Percentiles rank a stretch among this genome's conserved stretches.
Evolutionary conservation across 2,113 vertebrate species (phyloP).

Genomic region (Caretta caretta): DNA sequence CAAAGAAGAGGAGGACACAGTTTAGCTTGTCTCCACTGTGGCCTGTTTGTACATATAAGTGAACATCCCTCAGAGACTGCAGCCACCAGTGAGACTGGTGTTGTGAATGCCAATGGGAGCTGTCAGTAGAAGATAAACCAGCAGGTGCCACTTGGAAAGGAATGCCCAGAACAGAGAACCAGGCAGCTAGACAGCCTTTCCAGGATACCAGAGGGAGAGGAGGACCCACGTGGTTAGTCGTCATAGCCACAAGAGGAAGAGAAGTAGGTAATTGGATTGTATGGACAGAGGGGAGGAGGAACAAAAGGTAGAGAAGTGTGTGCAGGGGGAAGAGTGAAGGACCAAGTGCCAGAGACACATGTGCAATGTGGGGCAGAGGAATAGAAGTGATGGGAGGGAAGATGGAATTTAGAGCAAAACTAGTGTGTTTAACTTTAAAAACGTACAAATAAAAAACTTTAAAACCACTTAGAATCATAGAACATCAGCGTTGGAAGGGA

Average conservation of each 20-base stretch:
- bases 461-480: background rate
- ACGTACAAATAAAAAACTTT: background rate
- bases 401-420: background rate
- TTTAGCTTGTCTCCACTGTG: fast-evolving
- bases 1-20: fast-evolving
- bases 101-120: fast-evolving
- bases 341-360: background rate
- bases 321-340: background rate
- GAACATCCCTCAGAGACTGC: background rate
- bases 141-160: background rate
- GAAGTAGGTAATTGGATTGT: background rate
- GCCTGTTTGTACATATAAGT: fast-evolving
- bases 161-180: background rate
- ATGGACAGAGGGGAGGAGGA: background rate
- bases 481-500: no score
- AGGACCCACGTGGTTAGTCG: background rate
- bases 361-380: background rate
- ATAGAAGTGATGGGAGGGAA: background rate
- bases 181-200: background rate
- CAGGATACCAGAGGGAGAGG: background rate
- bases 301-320: background rate
- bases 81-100: background rate
- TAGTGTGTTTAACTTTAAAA: background rate
- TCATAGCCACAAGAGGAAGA: background rate
- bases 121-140: background rate